phyloP scores from a whole-genome alignment of 2,113 vertebrate species.

The Antennarius striatus region DNA sequence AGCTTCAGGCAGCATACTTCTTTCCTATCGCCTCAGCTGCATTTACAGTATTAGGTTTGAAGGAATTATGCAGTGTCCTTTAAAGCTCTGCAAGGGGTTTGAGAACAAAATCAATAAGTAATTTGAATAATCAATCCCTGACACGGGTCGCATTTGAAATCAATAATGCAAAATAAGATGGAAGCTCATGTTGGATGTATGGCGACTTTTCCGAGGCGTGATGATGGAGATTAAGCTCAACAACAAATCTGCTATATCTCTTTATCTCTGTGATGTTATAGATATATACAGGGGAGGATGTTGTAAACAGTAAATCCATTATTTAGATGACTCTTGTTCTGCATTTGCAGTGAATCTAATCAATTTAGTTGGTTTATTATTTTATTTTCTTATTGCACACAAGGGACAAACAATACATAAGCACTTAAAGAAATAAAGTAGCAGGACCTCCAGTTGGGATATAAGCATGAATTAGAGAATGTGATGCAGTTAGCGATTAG shows the following conservation, averaged over 20 bases:
- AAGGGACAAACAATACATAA: too few species aligned
- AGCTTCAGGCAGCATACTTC: not conserved
- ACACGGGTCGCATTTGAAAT: not conserved
- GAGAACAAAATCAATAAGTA: not conserved
- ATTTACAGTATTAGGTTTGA: not conserved
- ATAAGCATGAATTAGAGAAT: not conserved
- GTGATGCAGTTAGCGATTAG: not conserved
- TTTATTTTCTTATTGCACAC: not conserved
- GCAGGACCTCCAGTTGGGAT: not conserved
- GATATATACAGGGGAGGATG: not conserved
- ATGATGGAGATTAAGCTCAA: not conserved
- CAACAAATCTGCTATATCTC: not conserved
- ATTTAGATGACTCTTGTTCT: not conserved
- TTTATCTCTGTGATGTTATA: not conserved
- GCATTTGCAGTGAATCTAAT: not conserved
- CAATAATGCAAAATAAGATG: conserved; percentile 18
- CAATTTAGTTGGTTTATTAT: not conserved
- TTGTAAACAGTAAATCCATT: not conserved
- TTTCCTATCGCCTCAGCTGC: not conserved
- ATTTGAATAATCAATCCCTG: conserved; percentile 18
- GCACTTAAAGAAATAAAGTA: too few species aligned
- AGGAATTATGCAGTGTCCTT: not conserved
- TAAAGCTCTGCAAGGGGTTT: not conserved
- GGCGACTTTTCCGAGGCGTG: not conserved
- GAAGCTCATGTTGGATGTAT: not conserved